phyloP scores from a whole-genome alignment of 1,140 invertebrate species.

The Uloborus diversus region DNA sequence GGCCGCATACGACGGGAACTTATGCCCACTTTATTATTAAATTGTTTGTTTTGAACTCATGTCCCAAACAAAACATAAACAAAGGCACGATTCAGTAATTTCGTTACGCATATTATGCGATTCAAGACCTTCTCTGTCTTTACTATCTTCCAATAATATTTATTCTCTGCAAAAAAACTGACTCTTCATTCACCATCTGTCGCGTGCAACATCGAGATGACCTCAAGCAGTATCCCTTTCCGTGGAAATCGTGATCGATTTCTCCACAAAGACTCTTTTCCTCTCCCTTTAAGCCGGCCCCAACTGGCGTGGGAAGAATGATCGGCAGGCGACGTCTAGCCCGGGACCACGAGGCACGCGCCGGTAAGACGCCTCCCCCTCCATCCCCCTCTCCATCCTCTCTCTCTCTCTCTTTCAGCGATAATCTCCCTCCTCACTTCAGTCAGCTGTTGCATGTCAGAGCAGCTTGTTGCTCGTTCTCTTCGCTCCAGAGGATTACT shows the following conservation, averaged over 20 bases:
- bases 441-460: constrained; percentile 36
- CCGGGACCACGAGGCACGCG: constrained; percentile 33
- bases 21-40: too few species aligned
- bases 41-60: too few species aligned
- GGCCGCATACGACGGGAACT: too few species aligned
- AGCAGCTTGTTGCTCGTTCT: not conserved
- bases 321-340: constrained; percentile 37
- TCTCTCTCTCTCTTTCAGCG: not conserved
- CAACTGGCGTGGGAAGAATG: constrained; percentile 39
- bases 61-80: too few species aligned
- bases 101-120: too few species aligned
- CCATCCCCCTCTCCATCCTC: not conserved
- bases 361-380: constrained; percentile 10
- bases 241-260: constrained; percentile 32
- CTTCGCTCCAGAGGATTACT: not conserved
- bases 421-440: not conserved
- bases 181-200: too few species aligned
- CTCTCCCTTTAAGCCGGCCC: constrained; percentile 6
- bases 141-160: too few species aligned
- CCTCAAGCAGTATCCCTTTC: too few species aligned
- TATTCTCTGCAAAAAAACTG: too few species aligned
- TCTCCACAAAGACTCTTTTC: constrained; percentile 23
- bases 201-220: too few species aligned
- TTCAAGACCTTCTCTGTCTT: too few species aligned
- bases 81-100: too few species aligned